Conservation (phyloP, 2,888 invertebrate genomes). For the Phorcus lineatus region DNA sequence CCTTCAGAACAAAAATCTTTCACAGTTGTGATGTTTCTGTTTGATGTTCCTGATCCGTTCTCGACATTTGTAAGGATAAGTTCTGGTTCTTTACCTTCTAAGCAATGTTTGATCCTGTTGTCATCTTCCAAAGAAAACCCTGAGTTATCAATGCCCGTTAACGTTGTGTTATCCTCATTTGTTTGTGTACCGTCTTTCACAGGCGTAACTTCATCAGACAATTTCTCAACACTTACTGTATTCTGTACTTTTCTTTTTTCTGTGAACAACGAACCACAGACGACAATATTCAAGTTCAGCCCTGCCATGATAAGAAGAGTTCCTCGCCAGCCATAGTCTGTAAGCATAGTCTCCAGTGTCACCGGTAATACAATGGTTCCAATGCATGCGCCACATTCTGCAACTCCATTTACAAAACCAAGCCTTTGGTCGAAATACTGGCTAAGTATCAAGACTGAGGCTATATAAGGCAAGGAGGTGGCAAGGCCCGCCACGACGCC, state of each 20-base stretch:
- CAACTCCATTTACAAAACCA: conserved; percentile 70
- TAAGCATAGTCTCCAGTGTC: conserved; percentile 61
- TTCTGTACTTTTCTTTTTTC: conserved; percentile 39
- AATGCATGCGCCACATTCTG: conserved; percentile 70
- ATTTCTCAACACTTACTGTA: too few species aligned
- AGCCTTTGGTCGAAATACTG: conserved; percentile 70
- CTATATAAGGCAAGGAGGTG: conserved; percentile 70
- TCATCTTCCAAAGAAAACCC: too few species aligned
- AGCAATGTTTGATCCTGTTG: too few species aligned
- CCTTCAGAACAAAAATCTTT: too few species aligned
- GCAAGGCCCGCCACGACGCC: conserved; percentile 72
- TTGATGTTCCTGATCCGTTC: too few species aligned
- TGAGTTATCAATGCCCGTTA: too few species aligned
- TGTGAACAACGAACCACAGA: conserved; percentile 65
- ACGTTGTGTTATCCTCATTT: too few species aligned
- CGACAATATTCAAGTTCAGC: conserved; percentile 61
- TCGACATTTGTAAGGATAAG: too few species aligned
- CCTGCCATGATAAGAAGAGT: conserved; percentile 65
- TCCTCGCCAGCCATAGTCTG: conserved; percentile 68
- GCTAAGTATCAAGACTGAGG: conserved; percentile 69
- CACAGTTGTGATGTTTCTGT: too few species aligned
- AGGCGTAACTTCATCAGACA: too few species aligned
- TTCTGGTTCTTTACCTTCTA: too few species aligned
- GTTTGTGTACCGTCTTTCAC: too few species aligned
- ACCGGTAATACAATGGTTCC: conserved; percentile 71